phyloP scores from a whole-genome alignment of 2,888 invertebrate species.

The Nycteola revayana region DNA sequence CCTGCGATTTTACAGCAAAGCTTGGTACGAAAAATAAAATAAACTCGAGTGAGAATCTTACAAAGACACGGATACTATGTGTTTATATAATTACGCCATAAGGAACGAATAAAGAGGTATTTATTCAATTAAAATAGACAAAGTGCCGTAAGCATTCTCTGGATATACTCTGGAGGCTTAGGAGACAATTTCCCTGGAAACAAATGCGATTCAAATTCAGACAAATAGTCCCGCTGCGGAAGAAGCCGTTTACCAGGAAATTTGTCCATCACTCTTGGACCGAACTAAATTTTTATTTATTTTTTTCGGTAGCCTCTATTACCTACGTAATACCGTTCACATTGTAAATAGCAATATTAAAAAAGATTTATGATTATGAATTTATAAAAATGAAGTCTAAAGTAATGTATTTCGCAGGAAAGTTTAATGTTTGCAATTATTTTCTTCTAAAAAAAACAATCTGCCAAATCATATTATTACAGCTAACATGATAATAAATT shows the following conservation, averaged over 20 bases:
- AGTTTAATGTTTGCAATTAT: background rate
- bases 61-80: constrained; percentile 21
- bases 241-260: constrained; percentile 77
- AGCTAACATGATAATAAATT: no score
- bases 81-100: constrained; percentile 49
- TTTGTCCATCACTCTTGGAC: constrained; percentile 77
- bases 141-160: constrained; percentile 56
- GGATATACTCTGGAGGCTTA: constrained; percentile 67
- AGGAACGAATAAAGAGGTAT: constrained; percentile 49
- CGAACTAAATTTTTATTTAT: constrained; percentile 67
- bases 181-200: constrained; percentile 77
- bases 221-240: constrained; percentile 79
- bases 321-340: constrained; percentile 32
- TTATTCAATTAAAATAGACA: constrained; percentile 73
- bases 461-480: no score
- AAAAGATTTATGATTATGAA: constrained; percentile 30
- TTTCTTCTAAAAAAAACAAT: no score
- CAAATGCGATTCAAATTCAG: constrained; percentile 81
- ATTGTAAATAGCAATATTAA: constrained; percentile 28
- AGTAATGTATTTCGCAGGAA: no score
- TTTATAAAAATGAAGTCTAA: no score
- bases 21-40: constrained; percentile 41
- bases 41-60: constrained; percentile 16
- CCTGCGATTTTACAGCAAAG: constrained; percentile 45
- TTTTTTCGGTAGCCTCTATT: constrained; percentile 52